A percentile compares a stretch with the other conserved stretches of the same genome.
Conservation (phyloP, 2,797 vertebrate species). For the Melanotaenia nigrans region DNA sequence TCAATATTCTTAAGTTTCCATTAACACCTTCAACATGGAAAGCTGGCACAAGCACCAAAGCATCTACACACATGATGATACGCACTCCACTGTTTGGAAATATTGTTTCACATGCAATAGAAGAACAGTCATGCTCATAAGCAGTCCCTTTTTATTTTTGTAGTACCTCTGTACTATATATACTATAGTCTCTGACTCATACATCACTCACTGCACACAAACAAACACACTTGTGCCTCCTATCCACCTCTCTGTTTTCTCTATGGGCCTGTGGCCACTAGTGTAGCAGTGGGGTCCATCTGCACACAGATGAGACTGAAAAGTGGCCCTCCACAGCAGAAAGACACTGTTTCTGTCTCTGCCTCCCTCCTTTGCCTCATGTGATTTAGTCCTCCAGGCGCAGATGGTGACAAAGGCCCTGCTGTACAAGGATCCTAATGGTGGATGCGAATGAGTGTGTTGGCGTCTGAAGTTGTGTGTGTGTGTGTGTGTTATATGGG, state of each 20-base stretch:
- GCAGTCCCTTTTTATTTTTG: conserved; percentile 48
- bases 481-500: conserved; percentile 18
- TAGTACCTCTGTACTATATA: conserved; percentile 33
- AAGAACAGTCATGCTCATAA: conserved; percentile 17
- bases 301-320: conserved; percentile 53
- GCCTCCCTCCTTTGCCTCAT: conserved; percentile 58
- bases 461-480: conserved; percentile 28
- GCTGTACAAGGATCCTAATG: conserved; percentile 58
- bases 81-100: conserved; percentile 21
- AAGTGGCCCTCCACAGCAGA: conserved; percentile 54
- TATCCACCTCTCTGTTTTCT: conserved; percentile 26
- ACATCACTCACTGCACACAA: conserved; percentile 25
- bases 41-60: neutral
- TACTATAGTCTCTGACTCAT: conserved; percentile 56
- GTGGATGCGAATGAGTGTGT: conserved; percentile 52
- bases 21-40: neutral
- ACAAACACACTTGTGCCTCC: conserved; percentile 22
- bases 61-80: conserved; percentile 5
- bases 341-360: conserved; percentile 53
- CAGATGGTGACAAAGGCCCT: conserved; percentile 68
- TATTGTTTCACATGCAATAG: conserved; percentile 16
- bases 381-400: conserved; percentile 65
- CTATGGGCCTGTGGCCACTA: conserved; percentile 59
- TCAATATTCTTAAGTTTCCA: neutral
- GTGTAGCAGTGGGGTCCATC: conserved; percentile 60